Percentiles rank a stretch among this genome's conserved stretches.
phyloP scores from a whole-genome alignment of 2,113 vertebrate species.

The Dermatemys mawii region DNA sequence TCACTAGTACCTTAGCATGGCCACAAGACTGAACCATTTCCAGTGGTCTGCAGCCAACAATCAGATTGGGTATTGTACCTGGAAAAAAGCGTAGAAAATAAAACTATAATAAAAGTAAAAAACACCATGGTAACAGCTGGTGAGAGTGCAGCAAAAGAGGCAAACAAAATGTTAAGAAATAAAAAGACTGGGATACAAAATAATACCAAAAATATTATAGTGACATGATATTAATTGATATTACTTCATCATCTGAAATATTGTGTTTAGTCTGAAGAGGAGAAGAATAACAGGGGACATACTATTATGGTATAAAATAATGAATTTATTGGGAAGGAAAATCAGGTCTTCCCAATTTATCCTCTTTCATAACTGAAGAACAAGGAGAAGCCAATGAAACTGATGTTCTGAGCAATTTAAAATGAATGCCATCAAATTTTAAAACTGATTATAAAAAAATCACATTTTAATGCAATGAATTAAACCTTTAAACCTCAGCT shows the following conservation, averaged over 20 bases:
- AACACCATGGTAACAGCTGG: background rate
- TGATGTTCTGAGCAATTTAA: accelerated
- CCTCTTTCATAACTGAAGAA: accelerated
- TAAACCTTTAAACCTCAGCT: background rate
- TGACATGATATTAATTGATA: background rate
- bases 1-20: background rate
- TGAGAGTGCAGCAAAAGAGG: background rate
- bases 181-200: background rate
- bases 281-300: accelerated
- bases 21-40: background rate
- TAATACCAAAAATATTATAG: background rate
- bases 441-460: background rate
- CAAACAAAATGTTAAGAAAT: background rate
- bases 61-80: background rate
- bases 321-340: accelerated
- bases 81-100: background rate
- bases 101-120: background rate
- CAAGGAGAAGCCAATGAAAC: background rate
- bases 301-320: accelerated
- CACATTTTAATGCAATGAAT: accelerated
- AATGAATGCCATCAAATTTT: background rate
- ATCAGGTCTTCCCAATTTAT: accelerated
- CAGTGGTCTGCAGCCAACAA: background rate
- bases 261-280: background rate
- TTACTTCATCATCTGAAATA: background rate